phyloP scores from a whole-genome alignment of 2,113 vertebrate species.

The Grammomys dolichurus region DNA sequence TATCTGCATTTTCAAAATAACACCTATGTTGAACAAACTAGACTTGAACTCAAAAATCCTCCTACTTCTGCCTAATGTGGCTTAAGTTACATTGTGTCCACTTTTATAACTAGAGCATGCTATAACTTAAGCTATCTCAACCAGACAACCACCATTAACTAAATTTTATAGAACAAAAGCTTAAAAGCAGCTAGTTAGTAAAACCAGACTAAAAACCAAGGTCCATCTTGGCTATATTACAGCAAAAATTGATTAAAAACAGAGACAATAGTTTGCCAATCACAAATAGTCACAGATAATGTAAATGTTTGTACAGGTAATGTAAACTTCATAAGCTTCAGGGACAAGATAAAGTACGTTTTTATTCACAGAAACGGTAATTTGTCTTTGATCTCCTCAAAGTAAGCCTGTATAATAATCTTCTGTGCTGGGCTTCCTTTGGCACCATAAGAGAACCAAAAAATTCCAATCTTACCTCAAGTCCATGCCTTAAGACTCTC shows the following conservation, averaged over 20 bases:
- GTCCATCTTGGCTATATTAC: neutral
- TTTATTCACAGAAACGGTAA: neutral
- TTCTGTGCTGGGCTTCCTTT: neutral
- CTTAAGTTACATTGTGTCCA: neutral
- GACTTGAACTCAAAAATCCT: neutral
- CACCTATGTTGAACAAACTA: neutral
- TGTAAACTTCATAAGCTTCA: conserved; percentile 16
- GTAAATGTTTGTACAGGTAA: neutral
- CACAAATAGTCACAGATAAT: neutral
- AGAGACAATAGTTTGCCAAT: neutral
- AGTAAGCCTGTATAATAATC: neutral
- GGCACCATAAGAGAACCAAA: neutral
- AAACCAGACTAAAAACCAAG: conserved; percentile 47
- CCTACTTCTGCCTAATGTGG: neutral
- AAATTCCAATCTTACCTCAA: conserved; percentile 91
- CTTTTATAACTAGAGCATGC: neutral
- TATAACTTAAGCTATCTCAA: neutral
- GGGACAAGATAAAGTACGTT: neutral
- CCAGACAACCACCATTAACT: neutral
- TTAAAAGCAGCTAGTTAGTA: neutral
- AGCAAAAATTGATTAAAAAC: conserved; percentile 50
- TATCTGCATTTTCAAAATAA: neutral
- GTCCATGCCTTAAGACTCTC: conserved; percentile 96
- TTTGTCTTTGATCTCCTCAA: neutral
- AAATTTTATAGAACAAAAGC: conserved; percentile 36